Percentiles rank a stretch among this genome's conserved stretches.
Conservation (phyloP, 2,113 vertebrate genomes). For the Callithrix jacchus region DNA sequence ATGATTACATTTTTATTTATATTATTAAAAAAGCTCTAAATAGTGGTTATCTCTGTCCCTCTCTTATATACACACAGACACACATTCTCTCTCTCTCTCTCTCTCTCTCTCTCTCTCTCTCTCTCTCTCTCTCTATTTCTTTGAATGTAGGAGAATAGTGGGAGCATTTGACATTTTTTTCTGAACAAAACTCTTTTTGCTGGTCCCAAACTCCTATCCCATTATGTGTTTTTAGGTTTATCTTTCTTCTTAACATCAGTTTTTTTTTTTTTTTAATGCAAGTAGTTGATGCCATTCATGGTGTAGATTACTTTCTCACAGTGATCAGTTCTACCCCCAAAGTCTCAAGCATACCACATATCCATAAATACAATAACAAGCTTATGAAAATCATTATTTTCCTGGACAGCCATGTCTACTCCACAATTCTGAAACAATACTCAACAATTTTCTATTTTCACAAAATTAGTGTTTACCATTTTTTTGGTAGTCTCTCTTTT, state of each 20-base stretch:
- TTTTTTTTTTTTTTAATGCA: background rate
- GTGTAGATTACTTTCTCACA: background rate
- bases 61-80: background rate
- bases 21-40: background rate
- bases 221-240: background rate
- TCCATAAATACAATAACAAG: background rate
- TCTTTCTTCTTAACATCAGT: background rate
- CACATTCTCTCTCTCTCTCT: too few relatives aligned
- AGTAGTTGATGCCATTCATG: background rate
- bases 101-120: too few relatives aligned
- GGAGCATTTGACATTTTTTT: background rate
- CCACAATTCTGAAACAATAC: background rate
- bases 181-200: background rate
- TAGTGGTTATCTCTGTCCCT: background rate
- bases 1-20: background rate
- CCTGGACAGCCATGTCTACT: too few relatives aligned
- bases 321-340: background rate
- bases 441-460: background rate
- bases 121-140: too few relatives aligned
- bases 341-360: background rate
- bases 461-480: background rate
- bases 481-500: background rate
- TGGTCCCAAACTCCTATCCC: background rate
- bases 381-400: background rate
- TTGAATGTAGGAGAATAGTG: background rate